Percentiles rank a stretch among this genome's conserved stretches.
These are phyloP conservation scores for Andricus quercusramuli DNA, from an alignment of 2,888 invertebrate species.

Conservation along the genomic window DNA sequence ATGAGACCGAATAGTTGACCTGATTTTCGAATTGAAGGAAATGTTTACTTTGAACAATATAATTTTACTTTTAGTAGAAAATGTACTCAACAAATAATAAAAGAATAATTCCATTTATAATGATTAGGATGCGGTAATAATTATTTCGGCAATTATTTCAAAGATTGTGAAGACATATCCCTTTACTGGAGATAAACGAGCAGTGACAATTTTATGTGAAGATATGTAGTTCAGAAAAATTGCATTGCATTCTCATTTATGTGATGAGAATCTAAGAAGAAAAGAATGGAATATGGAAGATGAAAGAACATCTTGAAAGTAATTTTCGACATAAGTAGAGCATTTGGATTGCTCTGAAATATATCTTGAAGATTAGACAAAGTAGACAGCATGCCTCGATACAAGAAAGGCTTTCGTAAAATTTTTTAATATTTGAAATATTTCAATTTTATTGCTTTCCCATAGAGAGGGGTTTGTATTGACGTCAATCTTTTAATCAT, in stretches of 20 bases:
- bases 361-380: not conserved
- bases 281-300: not conserved
- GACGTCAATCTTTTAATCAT: no score
- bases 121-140: not conserved
- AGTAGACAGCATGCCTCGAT: no score
- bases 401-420: no score
- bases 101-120: not conserved
- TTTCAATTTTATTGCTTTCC: no score
- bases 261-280: not conserved
- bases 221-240: conserved; percentile 1
- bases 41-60: no score
- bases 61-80: not conserved
- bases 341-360: not conserved
- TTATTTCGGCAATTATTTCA: not conserved
- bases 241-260: conserved; percentile 1
- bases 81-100: not conserved
- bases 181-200: not conserved
- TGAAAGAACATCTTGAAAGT: not conserved
- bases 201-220: not conserved
- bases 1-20: no score
- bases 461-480: no score
- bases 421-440: no score
- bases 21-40: no score
- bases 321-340: not conserved
- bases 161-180: not conserved